Evolutionary conservation across 2,888 invertebrate species (phyloP), one percentile per base, ranked within the genome.

Genomic region (Steromphala cineraria): DNA sequence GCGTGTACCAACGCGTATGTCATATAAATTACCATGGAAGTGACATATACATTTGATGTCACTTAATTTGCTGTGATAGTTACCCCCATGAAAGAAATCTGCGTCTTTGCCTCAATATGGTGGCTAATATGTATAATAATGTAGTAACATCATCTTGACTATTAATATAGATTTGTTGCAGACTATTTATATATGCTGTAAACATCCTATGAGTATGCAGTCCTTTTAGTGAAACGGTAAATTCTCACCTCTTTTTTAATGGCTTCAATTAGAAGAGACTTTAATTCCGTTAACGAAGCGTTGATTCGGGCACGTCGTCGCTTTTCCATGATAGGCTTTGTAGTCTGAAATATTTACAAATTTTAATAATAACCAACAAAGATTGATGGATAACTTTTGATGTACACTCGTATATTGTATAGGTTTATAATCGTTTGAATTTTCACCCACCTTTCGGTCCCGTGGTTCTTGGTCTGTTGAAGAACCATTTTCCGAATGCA

Each of bases 281-380:
- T 98, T 83, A 98, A 95, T 93, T 98, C 98, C 90, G 97, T 97
- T 53, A 98, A 95, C 91, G 97, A 97, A 91, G 97, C 97, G 94
- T 98, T 98, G 92, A 98, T 98, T 88, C 98, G 95, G 53, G 98
- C 98, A 83, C 98, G 95, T 86, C 98, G 95, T 88, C 97, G 95
- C 94, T 98, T 98, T 94, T 98, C 98, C 98, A 98, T 98, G 83
- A 98, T 97, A 24, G 98, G 98, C 94, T 98, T 98, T 93, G 98
- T 97, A 87, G 97, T 97, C 97, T 98, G 86, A 62, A 28, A 62
- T 13, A 62, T 10, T 28, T 15, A 0, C 24, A 15, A 56, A n/a
- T n/a, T n/a, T n/a, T n/a, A n/a, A n/a, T n/a, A n/a, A n/a, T n/a
- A n/a, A n/a, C n/a, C 13, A n/a, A 56, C n/a, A 19, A n/a, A 28